These are phyloP conservation scores for Sipha flava DNA, from an alignment of 1,140 invertebrate species.

Conservation along the genomic window DNA sequence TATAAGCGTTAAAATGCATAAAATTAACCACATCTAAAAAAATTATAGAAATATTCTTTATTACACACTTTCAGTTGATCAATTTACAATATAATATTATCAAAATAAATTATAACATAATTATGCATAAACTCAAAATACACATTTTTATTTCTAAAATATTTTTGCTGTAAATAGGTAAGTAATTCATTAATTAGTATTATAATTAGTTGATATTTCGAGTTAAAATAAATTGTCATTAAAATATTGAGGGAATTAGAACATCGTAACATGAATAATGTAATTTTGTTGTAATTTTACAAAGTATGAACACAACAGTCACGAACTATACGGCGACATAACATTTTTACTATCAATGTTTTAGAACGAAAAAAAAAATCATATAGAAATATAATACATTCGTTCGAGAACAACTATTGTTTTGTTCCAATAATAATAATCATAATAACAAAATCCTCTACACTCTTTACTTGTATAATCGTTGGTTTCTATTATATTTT, in stretches of 20 bases:
- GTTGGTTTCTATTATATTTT: conserved; percentile 8
- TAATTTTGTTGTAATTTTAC: neutral
- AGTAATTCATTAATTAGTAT: neutral
- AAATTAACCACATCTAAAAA: neutral
- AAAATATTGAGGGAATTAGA: neutral
- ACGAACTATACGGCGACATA: conserved; percentile 2
- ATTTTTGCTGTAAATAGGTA: too few relatives aligned
- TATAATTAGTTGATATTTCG: neutral
- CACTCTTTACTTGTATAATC: conserved; percentile 15
- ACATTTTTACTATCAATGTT: neutral
- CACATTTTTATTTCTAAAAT: neutral
- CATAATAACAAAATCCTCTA: conserved; percentile 1
- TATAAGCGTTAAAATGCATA: neutral
- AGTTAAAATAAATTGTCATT: neutral
- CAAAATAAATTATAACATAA: neutral
- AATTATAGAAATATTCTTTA: neutral
- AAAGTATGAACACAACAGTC: neutral
- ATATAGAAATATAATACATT: neutral
- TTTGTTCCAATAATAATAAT: neutral
- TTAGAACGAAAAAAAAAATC: neutral
- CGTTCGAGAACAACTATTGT: neutral
- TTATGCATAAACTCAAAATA: too few relatives aligned
- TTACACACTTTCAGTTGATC: neutral
- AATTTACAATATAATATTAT: neutral
- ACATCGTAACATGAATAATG: neutral